Conservation (phyloP, 2,888 invertebrate species). For the Ophioninae sp. region DNA sequence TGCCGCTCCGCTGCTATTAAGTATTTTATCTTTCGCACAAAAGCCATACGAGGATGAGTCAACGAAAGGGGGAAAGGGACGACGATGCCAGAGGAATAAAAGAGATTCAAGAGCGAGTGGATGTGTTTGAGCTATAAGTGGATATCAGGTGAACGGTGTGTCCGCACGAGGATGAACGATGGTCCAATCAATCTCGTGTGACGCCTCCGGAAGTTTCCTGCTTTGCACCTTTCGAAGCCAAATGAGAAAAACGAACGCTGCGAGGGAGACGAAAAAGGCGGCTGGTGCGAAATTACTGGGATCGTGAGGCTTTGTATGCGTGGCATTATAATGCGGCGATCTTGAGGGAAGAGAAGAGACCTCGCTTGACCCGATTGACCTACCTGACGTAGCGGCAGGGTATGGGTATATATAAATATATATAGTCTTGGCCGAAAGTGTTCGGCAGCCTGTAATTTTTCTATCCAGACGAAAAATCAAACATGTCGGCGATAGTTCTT, state of each 20-base stretch:
- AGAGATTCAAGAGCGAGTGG: slow-evolving; percentile 31
- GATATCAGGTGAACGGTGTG: slow-evolving; percentile 48
- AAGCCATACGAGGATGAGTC: slow-evolving; percentile 4
- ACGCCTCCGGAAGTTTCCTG: slow-evolving; percentile 61
- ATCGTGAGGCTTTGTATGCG: slow-evolving; percentile 46
- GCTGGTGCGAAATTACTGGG: slow-evolving; percentile 48
- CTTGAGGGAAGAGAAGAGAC: slow-evolving; percentile 38
- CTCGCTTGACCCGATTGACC: slow-evolving; percentile 57
- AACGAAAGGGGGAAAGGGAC: not conserved
- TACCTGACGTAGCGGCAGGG: slow-evolving; percentile 9
- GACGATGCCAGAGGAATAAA: not conserved
- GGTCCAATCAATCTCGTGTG: slow-evolving; percentile 59
- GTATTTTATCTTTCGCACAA: slow-evolving; percentile 46
- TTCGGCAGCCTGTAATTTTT: too few species aligned
- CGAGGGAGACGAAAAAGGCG: slow-evolving; percentile 34
- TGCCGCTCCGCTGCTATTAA: slow-evolving; percentile 17
- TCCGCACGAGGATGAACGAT: slow-evolving; percentile 52
- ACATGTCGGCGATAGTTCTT: too few species aligned
- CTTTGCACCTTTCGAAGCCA: slow-evolving; percentile 45
- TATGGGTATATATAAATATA: not conserved
- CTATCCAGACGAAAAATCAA: too few species aligned
- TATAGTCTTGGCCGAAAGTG: not conserved
- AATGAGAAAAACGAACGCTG: slow-evolving; percentile 18
- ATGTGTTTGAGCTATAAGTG: slow-evolving; percentile 51
- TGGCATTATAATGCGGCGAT: slow-evolving; percentile 45